Evolutionary conservation across 2,113 vertebrate species (phyloP), one percentile per base, ranked within the genome.

Genomic region (Dermatemys mawii): DNA sequence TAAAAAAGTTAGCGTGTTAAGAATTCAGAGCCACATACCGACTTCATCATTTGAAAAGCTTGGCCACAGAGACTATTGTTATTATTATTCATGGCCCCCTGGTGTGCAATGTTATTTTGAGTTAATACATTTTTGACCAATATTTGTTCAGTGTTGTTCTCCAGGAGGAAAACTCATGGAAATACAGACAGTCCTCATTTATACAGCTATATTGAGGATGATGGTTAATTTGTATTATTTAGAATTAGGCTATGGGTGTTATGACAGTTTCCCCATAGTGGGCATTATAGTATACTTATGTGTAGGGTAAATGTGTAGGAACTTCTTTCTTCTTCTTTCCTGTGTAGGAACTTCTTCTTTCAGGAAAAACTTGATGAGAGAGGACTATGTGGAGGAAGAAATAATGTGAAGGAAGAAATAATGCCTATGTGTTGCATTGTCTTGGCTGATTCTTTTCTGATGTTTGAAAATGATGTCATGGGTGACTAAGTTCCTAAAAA

Each of bases 171-270:
- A 92, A 84, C 92, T 96, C 70, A 78, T 46, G 92, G 92, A 97
- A 96, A 63, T 95, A 94, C 95, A 96, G 96, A 94, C 91, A 95
- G 95, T 97, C 97, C 96, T 96, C 94, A 19, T 84, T 96, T 91
- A 96, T 97, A 95, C 93, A 96, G 95, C 76, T 90, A 93, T 93
- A 84, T 80, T 5, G 27, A 44, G 22, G 73, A 29, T 46, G 24
- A 46, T 26, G 0, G 0, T 80, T 60, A 80, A 63, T 85, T 86
- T 76, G 60, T 95, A 54, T 24, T 87, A 83, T 88, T 83, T 89
- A 54, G 67, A 92, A 90, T 70, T 92, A 82, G 76, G 76, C 67
- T 51, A 49, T 84, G 83, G 78, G 27, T 83, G 87, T 35, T 89
- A 70, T 78, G 51, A 79, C 50, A 92, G 57, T 76, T n/a, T 75